These are phyloP conservation scores for Heterocephalus glaber DNA, from an alignment of 2,113 vertebrate species.

Conservation along the genomic window DNA sequence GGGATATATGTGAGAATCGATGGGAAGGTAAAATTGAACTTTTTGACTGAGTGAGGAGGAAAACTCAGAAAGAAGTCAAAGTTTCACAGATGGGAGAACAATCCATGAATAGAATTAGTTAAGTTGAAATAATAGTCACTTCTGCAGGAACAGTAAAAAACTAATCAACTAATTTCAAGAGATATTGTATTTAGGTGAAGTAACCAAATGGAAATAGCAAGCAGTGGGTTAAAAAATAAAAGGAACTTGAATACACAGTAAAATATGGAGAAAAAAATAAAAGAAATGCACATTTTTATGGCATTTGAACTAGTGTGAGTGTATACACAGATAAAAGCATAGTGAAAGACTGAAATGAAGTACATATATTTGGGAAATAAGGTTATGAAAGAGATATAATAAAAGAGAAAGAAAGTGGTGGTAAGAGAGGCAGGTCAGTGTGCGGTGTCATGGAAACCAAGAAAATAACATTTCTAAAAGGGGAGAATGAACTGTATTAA, in stretches of 20 bases:
- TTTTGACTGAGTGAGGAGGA: neutral
- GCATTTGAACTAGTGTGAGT: neutral
- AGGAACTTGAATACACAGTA: neutral
- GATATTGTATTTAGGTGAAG: neutral
- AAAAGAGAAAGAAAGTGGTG: neutral
- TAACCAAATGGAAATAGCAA: neutral
- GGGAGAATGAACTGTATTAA: constrained; percentile 8
- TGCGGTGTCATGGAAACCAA: constrained; percentile 58
- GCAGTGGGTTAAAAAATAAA: neutral
- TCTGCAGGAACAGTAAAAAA: neutral
- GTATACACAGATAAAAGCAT: constrained; percentile 1
- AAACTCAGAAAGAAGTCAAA: neutral
- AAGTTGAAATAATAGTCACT: neutral
- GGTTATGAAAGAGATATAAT: neutral
- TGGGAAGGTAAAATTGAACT: neutral
- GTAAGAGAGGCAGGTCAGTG: neutral
- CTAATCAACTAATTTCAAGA: neutral
- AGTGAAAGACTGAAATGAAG: neutral
- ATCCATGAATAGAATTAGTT: neutral
- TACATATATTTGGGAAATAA: neutral
- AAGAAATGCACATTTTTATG: neutral
- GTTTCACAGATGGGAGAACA: constrained; percentile 12
- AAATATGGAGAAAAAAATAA: neutral
- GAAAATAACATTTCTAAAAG: constrained; percentile 36
- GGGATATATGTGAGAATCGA: neutral